These are phyloP conservation scores for Xerus rutilus DNA, from an alignment of 2,797 vertebrate species.

Conservation along the genomic window DNA sequence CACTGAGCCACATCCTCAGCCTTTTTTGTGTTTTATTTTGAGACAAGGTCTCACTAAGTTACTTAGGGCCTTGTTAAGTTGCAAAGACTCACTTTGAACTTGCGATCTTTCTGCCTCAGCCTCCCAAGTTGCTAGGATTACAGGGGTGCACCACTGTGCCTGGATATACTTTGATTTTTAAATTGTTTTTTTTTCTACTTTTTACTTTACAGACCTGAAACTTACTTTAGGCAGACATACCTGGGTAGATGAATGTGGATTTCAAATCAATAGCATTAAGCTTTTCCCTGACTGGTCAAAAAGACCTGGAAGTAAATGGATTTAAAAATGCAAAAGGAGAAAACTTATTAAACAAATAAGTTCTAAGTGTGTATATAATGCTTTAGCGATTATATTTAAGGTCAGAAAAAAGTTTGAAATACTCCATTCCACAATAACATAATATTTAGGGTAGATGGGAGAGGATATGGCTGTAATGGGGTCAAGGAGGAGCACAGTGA, in stretches of 20 bases:
- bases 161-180: neutral
- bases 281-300: neutral
- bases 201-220: neutral
- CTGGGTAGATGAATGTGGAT: neutral
- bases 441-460: neutral
- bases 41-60: too few relatives aligned
- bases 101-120: too few relatives aligned
- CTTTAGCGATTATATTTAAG: slow-evolving; percentile 26
- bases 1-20: too few relatives aligned
- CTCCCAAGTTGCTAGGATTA: too few relatives aligned
- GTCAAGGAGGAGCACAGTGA: slow-evolving; percentile 41
- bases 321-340: neutral
- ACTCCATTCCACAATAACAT: neutral
- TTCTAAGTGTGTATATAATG: neutral
- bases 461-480: neutral
- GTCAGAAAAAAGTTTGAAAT: neutral
- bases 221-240: neutral
- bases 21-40: too few relatives aligned
- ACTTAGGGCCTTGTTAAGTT: too few relatives aligned
- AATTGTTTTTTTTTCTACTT: neutral
- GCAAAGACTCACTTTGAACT: too few relatives aligned
- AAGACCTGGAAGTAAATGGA: neutral
- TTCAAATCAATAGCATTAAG: slow-evolving; percentile 4
- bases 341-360: neutral
- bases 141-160: too few relatives aligned